Evolutionary conservation across 2,113 vertebrate species (phyloP), one percentile per base, ranked within the genome.

Genomic region (Nibea albiflora): DNA sequence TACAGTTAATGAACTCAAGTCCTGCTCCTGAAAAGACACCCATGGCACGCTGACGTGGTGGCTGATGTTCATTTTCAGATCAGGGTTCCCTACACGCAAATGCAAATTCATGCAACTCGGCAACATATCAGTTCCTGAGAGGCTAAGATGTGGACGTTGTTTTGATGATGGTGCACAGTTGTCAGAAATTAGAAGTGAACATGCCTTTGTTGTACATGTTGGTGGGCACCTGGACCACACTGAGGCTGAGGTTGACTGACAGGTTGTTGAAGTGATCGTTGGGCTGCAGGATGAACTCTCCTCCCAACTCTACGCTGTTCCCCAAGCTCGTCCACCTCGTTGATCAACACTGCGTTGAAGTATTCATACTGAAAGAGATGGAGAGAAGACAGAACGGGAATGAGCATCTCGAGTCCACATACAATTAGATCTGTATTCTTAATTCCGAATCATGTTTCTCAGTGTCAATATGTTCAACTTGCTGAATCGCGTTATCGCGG

Each of bases 241-340:
- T 99, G 91, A 99, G 94, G 52, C 97, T 99, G 80, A 99, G 95
- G 86, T 99, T 99, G 85, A 99, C 98, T 15, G 98, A 98, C 87
- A 99, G 90, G 85, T 99, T 99, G 93, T 99, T 99, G 92, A 99
- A 99, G 93, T 99, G 98, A 83, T 99, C 98, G 19, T 99, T 99
- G 28, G 98, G 98, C 72, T 98, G 96, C 82, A 99, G 94, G 86
- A 98, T 94, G 88, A 99, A 99, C 78, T 99, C 96, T 84, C 98
- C 98, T 5, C 98, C 98, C 67, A 99, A 92, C 83, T 99, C 98
- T 66, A 98, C 90, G 11, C 95, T 97, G 69, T 97, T 97, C 17
- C 97, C 98, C 8, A 97, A 96, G n/a, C 80, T 99, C 96, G 88
- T 99, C 96, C 73, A 96, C 93, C 87, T 99, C 98, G 54, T 99